phyloP scores from a whole-genome alignment of 1,140 invertebrate genomes.

The Papilio helenus region DNA sequence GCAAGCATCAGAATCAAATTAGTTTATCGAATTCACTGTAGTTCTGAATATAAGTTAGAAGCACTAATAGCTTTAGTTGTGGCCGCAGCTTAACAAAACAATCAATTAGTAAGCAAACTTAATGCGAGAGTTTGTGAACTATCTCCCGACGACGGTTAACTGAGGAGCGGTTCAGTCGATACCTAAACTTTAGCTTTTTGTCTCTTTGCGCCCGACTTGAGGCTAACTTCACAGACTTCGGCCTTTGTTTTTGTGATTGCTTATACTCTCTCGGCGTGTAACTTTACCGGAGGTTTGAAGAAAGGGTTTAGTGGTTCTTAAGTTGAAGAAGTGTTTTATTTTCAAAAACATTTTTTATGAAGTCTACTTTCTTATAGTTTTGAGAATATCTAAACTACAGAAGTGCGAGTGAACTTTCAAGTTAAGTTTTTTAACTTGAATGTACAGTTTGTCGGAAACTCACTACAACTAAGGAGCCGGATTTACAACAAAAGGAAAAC shows the following conservation, averaged over 20 bases:
- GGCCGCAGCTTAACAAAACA: conserved; percentile 24
- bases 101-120: conserved; percentile 27
- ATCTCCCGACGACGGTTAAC: conserved; percentile 13
- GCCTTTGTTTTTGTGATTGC: conserved; percentile 20
- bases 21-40: neutral
- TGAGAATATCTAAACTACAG: neutral
- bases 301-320: neutral
- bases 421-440: neutral
- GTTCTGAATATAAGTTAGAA: neutral
- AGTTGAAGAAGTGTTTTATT: neutral
- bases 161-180: conserved; percentile 22
- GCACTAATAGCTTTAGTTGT: conserved; percentile 15
- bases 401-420: neutral
- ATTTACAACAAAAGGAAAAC: conserved; percentile 22
- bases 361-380: neutral
- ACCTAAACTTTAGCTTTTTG: conserved; percentile 29
- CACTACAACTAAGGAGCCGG: neutral
- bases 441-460: neutral
- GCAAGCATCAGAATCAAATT: conserved; percentile 1
- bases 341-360: neutral
- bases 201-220: neutral
- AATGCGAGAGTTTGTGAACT: conserved; percentile 2
- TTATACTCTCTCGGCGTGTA: neutral
- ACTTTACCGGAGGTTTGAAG: neutral
- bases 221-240: neutral